Conservation (phyloP, 2,888 invertebrate genomes). For the Slavum lentiscoides region DNA sequence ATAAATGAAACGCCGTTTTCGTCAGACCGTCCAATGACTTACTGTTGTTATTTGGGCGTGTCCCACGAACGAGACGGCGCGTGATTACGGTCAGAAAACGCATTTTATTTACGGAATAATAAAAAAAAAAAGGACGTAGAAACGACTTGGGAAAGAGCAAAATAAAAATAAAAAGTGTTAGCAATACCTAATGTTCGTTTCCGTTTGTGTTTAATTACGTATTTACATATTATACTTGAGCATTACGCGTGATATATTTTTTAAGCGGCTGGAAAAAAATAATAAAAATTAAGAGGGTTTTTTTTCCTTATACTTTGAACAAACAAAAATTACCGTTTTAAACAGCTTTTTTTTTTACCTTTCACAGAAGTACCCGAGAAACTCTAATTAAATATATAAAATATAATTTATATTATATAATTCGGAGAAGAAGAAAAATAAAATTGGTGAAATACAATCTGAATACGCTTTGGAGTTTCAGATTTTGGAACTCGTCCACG, state of each 20-base stretch:
- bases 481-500: background rate
- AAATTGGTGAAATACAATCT: too few relatives aligned
- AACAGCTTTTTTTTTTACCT: background rate
- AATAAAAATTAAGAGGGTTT: background rate
- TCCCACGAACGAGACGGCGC: background rate
- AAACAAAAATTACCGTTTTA: background rate
- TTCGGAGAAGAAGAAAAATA: too few relatives aligned
- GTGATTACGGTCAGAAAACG: background rate
- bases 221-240: too few relatives aligned
- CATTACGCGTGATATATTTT: background rate
- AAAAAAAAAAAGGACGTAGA: background rate
- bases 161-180: background rate
- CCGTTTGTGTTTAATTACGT: constrained; percentile 2
- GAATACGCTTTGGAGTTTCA: background rate
- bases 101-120: background rate
- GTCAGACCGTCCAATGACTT: background rate
- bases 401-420: too few relatives aligned
- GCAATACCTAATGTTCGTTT: background rate
- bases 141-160: background rate
- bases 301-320: background rate
- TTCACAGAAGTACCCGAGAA: too few relatives aligned
- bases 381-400: too few relatives aligned
- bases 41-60: background rate
- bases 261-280: background rate
- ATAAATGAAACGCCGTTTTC: too few relatives aligned